phyloP scores from a whole-genome alignment of 2,888 invertebrate genomes.

The Petrolisthes cinctipes region DNA sequence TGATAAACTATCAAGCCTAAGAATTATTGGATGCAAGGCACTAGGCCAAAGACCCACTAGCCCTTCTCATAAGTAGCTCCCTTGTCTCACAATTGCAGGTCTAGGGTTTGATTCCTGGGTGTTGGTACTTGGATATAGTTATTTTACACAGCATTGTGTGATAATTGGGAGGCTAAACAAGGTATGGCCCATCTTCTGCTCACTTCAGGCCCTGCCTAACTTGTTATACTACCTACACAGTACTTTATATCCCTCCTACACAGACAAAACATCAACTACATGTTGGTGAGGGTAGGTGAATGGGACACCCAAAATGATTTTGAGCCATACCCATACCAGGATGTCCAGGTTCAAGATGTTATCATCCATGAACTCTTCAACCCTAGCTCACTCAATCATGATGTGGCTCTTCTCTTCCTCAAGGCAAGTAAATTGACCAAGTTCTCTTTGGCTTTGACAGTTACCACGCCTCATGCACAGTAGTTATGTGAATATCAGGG shows the following conservation, averaged over 20 bases:
- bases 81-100: too few species aligned
- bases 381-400: conserved; percentile 67
- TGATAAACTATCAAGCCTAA: too few species aligned
- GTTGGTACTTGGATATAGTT: too few species aligned
- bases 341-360: conserved; percentile 74
- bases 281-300: conserved; percentile 79
- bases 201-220: too few species aligned
- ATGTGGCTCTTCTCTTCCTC: conserved; percentile 64
- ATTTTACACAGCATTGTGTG: too few species aligned
- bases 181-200: too few species aligned
- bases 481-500: neutral
- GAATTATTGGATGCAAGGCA: too few species aligned
- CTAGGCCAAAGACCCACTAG: too few species aligned
- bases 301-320: conserved; percentile 84
- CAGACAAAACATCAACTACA: conserved; percentile 18
- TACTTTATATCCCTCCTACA: neutral
- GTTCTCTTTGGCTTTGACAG: neutral
- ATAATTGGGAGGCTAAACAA: too few species aligned
- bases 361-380: conserved; percentile 66
- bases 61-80: too few species aligned
- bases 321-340: conserved; percentile 80
- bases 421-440: conserved; percentile 30
- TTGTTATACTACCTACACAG: too few species aligned
- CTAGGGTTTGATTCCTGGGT: too few species aligned
- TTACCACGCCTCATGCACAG: neutral